phyloP scores from a whole-genome alignment of 2,888 invertebrate genomes.

The Andrena chrysosceles region DNA sequence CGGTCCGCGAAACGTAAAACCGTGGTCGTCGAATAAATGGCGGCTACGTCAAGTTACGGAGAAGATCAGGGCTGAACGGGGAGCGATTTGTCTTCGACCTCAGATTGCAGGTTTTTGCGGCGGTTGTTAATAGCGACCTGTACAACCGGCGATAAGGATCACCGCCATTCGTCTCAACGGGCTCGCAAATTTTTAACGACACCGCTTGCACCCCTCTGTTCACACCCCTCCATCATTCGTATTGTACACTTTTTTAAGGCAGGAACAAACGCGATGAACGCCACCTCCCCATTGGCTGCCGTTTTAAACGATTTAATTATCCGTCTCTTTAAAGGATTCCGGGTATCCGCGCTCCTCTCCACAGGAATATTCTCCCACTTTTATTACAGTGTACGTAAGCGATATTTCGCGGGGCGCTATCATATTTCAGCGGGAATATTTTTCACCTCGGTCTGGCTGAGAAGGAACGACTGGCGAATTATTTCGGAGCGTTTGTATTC shows the following conservation, averaged over 20 bases:
- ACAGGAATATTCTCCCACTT: slow-evolving; percentile 20
- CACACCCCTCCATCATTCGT: slow-evolving; percentile 9
- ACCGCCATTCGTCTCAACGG: slow-evolving; percentile 73
- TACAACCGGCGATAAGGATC: slow-evolving; percentile 77
- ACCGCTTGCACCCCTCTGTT: slow-evolving; percentile 19
- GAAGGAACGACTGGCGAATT: slow-evolving; percentile 32
- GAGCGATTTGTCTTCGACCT: slow-evolving; percentile 79
- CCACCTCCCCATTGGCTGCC: neutral
- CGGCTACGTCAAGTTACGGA: slow-evolving; percentile 64
- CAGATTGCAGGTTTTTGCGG: slow-evolving; percentile 80
- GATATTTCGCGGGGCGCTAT: slow-evolving; percentile 2
- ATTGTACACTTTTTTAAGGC: neutral
- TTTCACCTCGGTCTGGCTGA: slow-evolving; percentile 23
- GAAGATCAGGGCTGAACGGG: slow-evolving; percentile 66
- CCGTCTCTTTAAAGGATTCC: neutral
- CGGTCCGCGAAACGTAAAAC: slow-evolving; percentile 61
- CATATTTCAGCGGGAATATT: slow-evolving; percentile 32
- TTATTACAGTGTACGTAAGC: neutral
- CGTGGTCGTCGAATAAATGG: slow-evolving; percentile 62
- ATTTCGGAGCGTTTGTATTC: slow-evolving; percentile 15
- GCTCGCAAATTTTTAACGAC: slow-evolving; percentile 76
- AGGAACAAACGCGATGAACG: neutral
- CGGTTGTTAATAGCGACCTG: slow-evolving; percentile 79
- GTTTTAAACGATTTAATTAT: slow-evolving; percentile 52
- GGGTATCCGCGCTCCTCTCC: slow-evolving; percentile 6